A percentile compares a stretch with the other conserved stretches of the same genome.
phyloP scores from a whole-genome alignment of 2,888 invertebrate genomes.

The Drosophila subsilvestris region DNA sequence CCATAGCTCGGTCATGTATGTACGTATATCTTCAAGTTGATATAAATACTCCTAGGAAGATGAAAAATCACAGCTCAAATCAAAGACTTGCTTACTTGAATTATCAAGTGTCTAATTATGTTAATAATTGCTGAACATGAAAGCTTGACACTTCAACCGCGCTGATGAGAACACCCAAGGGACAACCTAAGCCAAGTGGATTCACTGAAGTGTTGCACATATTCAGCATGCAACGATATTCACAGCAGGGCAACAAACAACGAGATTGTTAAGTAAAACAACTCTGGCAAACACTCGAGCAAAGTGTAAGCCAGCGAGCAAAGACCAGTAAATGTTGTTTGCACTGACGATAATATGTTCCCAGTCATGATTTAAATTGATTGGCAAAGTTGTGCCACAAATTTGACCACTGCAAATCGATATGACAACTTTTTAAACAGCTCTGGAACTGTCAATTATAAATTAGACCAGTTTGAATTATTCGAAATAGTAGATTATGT shows the following conservation, averaged over 20 bases:
- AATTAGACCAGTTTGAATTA: not conserved
- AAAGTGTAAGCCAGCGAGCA: too few species aligned
- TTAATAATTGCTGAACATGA: conserved; percentile 43
- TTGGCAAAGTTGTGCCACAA: not conserved
- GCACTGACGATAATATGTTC: not conserved
- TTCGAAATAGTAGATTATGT: not conserved
- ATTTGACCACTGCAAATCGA: not conserved
- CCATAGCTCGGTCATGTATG: conserved; percentile 10
- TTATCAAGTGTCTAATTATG: conserved; percentile 17
- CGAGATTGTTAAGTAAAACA: not conserved
- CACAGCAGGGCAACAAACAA: not conserved
- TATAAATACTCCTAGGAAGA: not conserved
- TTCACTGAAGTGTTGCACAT: conserved; percentile 6
- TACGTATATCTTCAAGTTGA: not conserved
- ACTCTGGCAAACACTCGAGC: not conserved
- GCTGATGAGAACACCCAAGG: conserved; percentile 1
- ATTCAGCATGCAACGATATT: not conserved
- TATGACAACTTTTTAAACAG: not conserved
- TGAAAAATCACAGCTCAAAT: not conserved
- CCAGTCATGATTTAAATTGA: not conserved
- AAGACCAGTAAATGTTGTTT: too few species aligned
- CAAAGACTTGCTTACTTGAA: not conserved
- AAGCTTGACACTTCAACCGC: conserved; percentile 35
- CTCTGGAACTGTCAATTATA: not conserved
- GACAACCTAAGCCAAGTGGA: not conserved